phyloP scores from a whole-genome alignment of 2,888 invertebrate genomes.

The Andrena minutula region DNA sequence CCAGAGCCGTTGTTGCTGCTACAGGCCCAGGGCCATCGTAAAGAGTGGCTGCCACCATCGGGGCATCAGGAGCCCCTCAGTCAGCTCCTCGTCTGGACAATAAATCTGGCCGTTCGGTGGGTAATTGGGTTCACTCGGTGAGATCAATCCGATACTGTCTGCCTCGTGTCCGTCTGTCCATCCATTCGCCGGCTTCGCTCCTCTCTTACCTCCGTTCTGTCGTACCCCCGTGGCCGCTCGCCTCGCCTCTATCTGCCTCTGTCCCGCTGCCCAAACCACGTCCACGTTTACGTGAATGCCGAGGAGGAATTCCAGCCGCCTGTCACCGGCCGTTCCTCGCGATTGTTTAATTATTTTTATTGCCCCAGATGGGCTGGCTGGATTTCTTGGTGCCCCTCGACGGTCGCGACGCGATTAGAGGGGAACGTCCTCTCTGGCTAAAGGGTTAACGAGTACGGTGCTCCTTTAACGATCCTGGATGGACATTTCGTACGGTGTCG shows the following conservation, averaged over 20 bases:
- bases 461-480: conserved; percentile 6
- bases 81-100: conserved; percentile 80
- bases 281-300: conserved; percentile 54
- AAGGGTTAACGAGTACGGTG: conserved; percentile 5
- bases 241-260: conserved; percentile 18
- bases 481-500: background rate
- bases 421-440: background rate
- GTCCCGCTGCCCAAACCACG: conserved; percentile 45
- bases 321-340: conserved; percentile 50
- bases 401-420: conserved; percentile 32
- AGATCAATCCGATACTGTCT: conserved; percentile 85
- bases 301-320: conserved; percentile 50
- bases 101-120: conserved; percentile 84
- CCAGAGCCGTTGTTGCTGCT: conserved; percentile 66
- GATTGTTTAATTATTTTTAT: conserved; percentile 72
- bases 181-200: conserved; percentile 74
- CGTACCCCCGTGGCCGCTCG: conserved; percentile 1
- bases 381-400: background rate
- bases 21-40: conserved; percentile 72
- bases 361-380: conserved; percentile 27
- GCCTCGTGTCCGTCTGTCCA: conserved; percentile 82
- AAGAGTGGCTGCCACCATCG: conserved; percentile 81
- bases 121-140: conserved; percentile 85
- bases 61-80: conserved; percentile 80
- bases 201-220: conserved; percentile 35